Base-by-base conservation (phyloP, 2,888 invertebrate species). In the Lithophane semibrunnea region DNA sequence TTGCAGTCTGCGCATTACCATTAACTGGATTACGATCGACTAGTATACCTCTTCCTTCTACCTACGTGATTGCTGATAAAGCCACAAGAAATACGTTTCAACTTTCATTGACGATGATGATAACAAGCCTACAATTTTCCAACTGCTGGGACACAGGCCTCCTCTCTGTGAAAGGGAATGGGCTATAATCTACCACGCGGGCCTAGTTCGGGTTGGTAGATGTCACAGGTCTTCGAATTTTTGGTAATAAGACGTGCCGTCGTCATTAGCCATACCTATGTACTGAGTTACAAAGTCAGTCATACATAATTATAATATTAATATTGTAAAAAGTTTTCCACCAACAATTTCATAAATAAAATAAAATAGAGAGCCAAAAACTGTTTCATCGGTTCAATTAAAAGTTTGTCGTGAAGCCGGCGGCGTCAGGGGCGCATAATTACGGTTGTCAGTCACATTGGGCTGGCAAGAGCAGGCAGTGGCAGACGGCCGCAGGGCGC, bases 311-410 rank as follows among this genome's bases (percentile, higher is more conserved):
- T 79, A 70, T 71, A 85, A 81, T 76, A 85, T 79, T 81, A 81
- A 85, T 80, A 81, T 77, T 69, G 44, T 71, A 69, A 81, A 86
- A 87, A 81, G 79, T 80, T 84, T 72, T 67, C 76, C 71, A 77
- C 81, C 77, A 88, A 83, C 86, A 86, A 86, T 89, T 89, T 88
- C 79, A 83, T 80, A 82, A 5, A 37, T 37, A 37, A 82, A 5
- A 37, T 37, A 37, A 88, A 90, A 89, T 82, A 80, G 82, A 82
- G 84, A 76, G 77, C 82, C 85, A 82, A 89, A 90, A 91, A 90
- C 89, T 86, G 90, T 92, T 92, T 90, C 89, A 92, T 90, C 89
- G 87, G 90, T 91, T 92, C 92, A 93, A 94, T 94, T 94, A 94
- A 93, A 94, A 94, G 90, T 94, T 93, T 85, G 81, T 81, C 79